Percentiles rank a stretch among this genome's conserved stretches.
Evolutionary conservation across 2,888 invertebrate genomes (phyloP).

Genomic region (Plebejus melissa): DNA sequence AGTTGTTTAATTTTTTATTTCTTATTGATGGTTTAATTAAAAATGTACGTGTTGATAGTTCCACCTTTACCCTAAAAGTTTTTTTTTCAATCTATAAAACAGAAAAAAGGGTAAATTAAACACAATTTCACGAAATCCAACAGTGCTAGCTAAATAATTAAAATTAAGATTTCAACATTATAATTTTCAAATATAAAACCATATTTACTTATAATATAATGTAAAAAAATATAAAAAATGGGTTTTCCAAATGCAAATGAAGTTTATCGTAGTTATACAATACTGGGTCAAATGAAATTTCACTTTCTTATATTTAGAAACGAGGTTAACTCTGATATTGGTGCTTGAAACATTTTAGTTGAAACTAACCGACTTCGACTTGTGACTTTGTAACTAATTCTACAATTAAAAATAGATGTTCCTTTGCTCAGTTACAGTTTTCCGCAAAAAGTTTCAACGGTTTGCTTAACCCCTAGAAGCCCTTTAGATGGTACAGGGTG

Average conservation of each 20-base stretch:
- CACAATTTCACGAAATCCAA: background rate
- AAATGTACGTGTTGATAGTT: no score
- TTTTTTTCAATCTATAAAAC: no score
- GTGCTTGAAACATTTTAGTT: conserved; percentile 12
- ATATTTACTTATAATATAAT: background rate
- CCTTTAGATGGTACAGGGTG: no score
- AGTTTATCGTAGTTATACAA: conserved; percentile 8
- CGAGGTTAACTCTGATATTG: conserved; percentile 6
- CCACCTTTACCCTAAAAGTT: no score
- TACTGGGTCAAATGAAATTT: conserved; percentile 20
- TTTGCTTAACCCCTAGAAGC: no score
- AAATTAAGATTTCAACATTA: background rate
- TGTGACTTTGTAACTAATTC: conserved; percentile 3
- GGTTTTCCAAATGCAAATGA: background rate
- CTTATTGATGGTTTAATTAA: no score
- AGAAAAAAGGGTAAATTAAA: background rate
- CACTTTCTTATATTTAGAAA: conserved; percentile 19
- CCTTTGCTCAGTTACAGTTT: background rate
- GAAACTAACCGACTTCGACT: background rate
- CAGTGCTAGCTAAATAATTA: background rate
- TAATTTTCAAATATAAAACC: background rate
- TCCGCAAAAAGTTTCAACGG: background rate
- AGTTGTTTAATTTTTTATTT: no score
- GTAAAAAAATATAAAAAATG: background rate
- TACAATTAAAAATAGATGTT: background rate